Percentiles rank a stretch among this genome's conserved stretches.
These are phyloP conservation scores for Pelodiscus sinensis DNA, from an alignment of 2,113 vertebrate species.

Conservation along the genomic window DNA sequence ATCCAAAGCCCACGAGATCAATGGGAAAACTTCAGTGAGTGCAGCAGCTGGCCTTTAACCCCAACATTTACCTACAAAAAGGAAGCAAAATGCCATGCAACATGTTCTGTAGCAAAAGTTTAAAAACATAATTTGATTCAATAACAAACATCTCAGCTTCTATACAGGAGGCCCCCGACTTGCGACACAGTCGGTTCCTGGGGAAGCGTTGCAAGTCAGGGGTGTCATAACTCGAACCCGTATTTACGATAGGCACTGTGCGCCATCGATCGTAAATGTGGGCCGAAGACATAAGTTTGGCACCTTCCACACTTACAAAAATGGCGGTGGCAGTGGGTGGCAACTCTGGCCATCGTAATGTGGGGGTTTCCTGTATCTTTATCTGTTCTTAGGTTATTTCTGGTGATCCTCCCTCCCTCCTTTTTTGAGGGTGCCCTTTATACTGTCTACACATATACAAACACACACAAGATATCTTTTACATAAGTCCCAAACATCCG, in stretches of 20 bases:
- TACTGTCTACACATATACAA: neutral
- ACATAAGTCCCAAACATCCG: neutral
- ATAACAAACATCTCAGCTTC: neutral
- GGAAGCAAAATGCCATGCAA: neutral
- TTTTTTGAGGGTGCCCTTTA: neutral
- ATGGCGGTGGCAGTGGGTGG: too few species aligned
- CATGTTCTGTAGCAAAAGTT: neutral
- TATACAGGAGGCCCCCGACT: too few species aligned
- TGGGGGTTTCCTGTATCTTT: neutral
- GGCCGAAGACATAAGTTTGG: too few species aligned
- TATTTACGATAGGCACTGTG: too few species aligned
- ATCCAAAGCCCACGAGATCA: neutral
- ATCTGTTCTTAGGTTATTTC: neutral
- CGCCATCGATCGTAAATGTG: too few species aligned
- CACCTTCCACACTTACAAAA: too few species aligned
- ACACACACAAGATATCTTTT: neutral
- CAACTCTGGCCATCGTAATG: too few species aligned
- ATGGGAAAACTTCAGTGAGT: rapidly evolving
- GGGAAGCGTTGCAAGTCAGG: too few species aligned
- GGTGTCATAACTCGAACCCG: too few species aligned
- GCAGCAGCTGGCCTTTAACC: neutral
- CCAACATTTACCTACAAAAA: neutral
- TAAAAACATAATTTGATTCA: neutral
- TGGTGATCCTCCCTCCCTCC: neutral
- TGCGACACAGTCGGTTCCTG: too few species aligned